These are phyloP conservation scores for Amphilophus citrinellus DNA, from an alignment of 2,113 vertebrate genomes.

Conservation along the genomic window DNA sequence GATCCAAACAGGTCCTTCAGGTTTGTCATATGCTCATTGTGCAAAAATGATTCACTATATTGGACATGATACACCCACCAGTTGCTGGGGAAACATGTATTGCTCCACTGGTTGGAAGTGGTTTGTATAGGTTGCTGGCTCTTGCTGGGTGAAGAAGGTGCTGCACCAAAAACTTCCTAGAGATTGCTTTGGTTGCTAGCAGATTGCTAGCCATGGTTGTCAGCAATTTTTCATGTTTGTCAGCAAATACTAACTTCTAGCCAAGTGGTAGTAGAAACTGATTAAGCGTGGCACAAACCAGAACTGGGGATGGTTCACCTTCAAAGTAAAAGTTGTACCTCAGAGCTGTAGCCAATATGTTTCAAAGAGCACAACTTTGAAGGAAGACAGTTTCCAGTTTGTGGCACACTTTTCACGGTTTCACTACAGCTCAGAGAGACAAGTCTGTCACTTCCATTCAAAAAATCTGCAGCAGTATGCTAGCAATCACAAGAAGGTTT, in stretches of 20 bases:
- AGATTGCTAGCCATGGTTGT: not conserved
- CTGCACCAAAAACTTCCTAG: not conserved
- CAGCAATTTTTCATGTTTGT: not conserved
- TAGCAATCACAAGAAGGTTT: not conserved
- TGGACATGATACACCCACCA: not conserved
- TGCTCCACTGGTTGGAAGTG: not conserved
- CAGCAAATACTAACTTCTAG: not conserved
- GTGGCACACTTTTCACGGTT: not conserved
- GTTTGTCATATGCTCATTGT: not conserved
- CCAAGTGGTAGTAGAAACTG: not conserved
- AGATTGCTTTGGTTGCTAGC: not conserved
- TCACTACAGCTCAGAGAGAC: not conserved
- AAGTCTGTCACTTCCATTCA: not conserved
- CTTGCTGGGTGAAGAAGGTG: not conserved
- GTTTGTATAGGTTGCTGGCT: not conserved
- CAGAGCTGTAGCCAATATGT: too few relatives aligned
- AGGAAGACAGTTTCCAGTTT: not conserved
- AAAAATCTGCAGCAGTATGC: not conserved
- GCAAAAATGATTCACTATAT: too few relatives aligned
- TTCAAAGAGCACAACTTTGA: not conserved
- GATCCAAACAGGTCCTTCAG: not conserved
- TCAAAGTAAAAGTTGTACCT: not conserved
- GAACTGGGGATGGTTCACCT: not conserved
- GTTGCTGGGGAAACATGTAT: not conserved
- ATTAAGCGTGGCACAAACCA: not conserved